Conservation (phyloP, 2,888 invertebrate species). For the Luffia ferchaultella region DNA sequence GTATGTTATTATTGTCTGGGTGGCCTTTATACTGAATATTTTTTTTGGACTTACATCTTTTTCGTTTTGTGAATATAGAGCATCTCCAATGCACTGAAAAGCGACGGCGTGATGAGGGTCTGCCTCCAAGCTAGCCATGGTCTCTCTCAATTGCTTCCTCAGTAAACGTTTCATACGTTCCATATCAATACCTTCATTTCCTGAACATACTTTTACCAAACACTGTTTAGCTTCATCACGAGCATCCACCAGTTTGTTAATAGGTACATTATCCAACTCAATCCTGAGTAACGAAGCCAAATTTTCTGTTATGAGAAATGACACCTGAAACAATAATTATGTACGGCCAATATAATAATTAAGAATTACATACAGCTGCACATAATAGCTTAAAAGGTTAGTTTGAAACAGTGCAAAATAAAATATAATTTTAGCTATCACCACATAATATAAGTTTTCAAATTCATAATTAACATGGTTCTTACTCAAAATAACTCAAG, state of each 20-base stretch:
- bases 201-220: constrained; percentile 26
- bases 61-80: constrained; percentile 79
- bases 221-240: constrained; percentile 58
- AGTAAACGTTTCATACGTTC: constrained; percentile 77
- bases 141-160: constrained; percentile 73
- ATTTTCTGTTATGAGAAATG: constrained; percentile 76
- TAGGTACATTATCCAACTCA: constrained; percentile 78
- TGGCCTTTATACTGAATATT: too few species aligned
- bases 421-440: too few species aligned
- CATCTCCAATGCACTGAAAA: constrained; percentile 81
- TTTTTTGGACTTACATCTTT: constrained; percentile 76
- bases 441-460: too few species aligned
- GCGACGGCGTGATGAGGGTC: constrained; percentile 81
- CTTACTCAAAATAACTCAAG: too few species aligned
- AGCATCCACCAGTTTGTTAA: constrained; percentile 70
- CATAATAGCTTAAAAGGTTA: too few species aligned
- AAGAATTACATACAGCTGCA: too few species aligned
- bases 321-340: constrained; percentile 57
- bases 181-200: constrained; percentile 72
- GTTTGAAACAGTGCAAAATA: too few species aligned
- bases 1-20: too few species aligned
- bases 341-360: not conserved
- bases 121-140: constrained; percentile 75
- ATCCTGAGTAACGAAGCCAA: constrained; percentile 74
- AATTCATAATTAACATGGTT: too few species aligned